Base-by-base conservation (phyloP, 2,888 invertebrate species). In the Lasius platythorax region DNA sequence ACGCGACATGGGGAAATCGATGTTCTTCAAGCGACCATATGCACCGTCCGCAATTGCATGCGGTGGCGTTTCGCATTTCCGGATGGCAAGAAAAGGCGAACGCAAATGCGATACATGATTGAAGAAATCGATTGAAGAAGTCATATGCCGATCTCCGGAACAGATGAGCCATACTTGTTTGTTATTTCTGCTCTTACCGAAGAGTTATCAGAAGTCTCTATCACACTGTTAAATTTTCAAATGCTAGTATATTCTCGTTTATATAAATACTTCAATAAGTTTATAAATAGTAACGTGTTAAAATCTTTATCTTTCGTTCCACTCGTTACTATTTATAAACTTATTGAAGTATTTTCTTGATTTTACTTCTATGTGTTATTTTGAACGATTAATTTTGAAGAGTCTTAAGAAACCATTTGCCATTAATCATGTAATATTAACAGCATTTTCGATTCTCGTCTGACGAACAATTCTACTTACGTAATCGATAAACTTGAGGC, bases 121-220 rank as follows among this genome's bases (percentile, higher is more conserved):
- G 61, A 61, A 40, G 67, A 84, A 81, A 84, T 81, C 73, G 73
- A 81, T 50, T 33, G 82, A 74, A 43, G 18, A n/a, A 58, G 46
- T 50, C 61, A 28, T 61, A 72, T 50, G 28, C 46, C 70, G 79
- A 70, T 79, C 79, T 46, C 75, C 23, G 67, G 33, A 86, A 58
- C 61, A 64, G 82, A 81, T 76, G 82, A 63, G 53, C 43, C 56
- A 23, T 28, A 72, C 23, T 82, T 79, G 82, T 84, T 88, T 82
- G 84, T 88, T 81, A 88, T 88, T 86, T 88, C 67, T 83, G 76
- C 74, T 81, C 86, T 86, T 86, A 88, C 40, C 61, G 37, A 28
- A 12, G 28, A 81, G 33, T 61, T 18, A 12, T 12, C 46, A 15
- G 18, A 81, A 50, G 28, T 50, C 61, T 70, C 18, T 33, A 23